Evolutionary conservation across 2,113 vertebrate species (phyloP), one percentile per base, ranked within the genome.

Genomic region (Rhinolophus sinicus): DNA sequence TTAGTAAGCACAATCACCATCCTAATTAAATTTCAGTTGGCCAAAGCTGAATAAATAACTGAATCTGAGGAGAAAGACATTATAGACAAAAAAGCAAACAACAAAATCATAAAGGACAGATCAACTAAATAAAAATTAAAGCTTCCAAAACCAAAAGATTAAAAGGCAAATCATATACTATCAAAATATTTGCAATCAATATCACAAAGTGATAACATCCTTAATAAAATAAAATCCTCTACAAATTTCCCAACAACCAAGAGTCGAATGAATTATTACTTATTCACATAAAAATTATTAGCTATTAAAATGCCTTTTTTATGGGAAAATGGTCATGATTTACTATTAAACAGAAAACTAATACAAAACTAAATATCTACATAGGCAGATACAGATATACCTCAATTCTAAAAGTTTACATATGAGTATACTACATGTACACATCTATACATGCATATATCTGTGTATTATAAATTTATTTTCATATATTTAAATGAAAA

Each of bases 1-100:
- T 88, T 88, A 64, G 33, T 50, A 72, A n/a, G 5, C 0, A 77
- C 40, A 82, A 52, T 83, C 54, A 83, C 4, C 8, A 35, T 24
- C 18, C 54, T 60, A 72, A 47, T 72, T 72, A 72, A 88, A 73
- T 52, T 88, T 78, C 64, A 78, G n/a, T 81, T 88, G 90, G 90
- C 18, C 21, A 95, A 92, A 94, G 22, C 56, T 83, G 18, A 90
- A 69, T 54, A 92, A 88, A 38, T 72, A 94, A 76, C 21, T 60
- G 8, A 83, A 70, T 82, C 35, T 50, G 44, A 77, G 72, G 65
- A 60, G 16, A 65, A 65, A 81, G 18, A 60, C 21, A 65, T 77
- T 56, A 65, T 13, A 77, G 54, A 8, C 38, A 90, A 77, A 92
- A 81, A 95, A 18, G 24, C 38, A 90, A 85, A 83, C 22, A 87